Evolutionary conservation across 2,113 vertebrate species (phyloP).

Genomic region (Bostrychus sinensis): DNA sequence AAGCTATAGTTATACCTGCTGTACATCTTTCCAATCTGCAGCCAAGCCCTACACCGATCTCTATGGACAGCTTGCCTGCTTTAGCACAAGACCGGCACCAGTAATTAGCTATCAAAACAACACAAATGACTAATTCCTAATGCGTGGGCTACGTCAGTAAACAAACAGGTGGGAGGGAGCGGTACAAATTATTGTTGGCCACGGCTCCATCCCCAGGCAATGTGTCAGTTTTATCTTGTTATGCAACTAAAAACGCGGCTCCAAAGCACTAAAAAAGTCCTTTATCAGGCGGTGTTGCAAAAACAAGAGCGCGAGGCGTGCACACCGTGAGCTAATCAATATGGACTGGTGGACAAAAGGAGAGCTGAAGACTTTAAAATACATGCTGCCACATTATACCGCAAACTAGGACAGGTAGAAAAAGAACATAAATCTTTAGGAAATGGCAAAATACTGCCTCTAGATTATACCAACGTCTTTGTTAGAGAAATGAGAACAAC

Average conservation of each 20-base stretch:
- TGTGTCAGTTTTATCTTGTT: constrained; percentile 69
- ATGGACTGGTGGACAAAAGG: constrained; percentile 34
- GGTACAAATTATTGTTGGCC: constrained; percentile 68
- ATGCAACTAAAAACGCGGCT: constrained; percentile 53
- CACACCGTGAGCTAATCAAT: constrained; percentile 60
- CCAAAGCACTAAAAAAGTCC: constrained; percentile 33
- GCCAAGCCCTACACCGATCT: constrained; percentile 67
- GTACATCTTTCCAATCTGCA: constrained; percentile 53
- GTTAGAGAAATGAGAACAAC: neutral
- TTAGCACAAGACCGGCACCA: constrained; percentile 61
- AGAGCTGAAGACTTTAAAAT: constrained; percentile 12
- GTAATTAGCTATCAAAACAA: constrained; percentile 67
- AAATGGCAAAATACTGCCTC: constrained; percentile 1
- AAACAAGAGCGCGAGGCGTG: constrained; percentile 49
- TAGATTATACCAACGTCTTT: neutral
- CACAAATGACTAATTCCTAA: constrained; percentile 67
- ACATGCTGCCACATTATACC: constrained; percentile 15
- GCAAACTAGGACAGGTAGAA: neutral
- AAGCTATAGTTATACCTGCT: constrained; percentile 46
- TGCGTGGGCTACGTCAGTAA: constrained; percentile 64
- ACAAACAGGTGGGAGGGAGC: constrained; percentile 74
- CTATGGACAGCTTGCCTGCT: constrained; percentile 74
- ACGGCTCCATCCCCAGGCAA: constrained; percentile 59
- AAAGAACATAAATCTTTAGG: neutral
- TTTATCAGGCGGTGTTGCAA: constrained; percentile 32